phyloP scores from a whole-genome alignment of 2,797 vertebrate genomes.

The Halcyon leucocephala region DNA sequence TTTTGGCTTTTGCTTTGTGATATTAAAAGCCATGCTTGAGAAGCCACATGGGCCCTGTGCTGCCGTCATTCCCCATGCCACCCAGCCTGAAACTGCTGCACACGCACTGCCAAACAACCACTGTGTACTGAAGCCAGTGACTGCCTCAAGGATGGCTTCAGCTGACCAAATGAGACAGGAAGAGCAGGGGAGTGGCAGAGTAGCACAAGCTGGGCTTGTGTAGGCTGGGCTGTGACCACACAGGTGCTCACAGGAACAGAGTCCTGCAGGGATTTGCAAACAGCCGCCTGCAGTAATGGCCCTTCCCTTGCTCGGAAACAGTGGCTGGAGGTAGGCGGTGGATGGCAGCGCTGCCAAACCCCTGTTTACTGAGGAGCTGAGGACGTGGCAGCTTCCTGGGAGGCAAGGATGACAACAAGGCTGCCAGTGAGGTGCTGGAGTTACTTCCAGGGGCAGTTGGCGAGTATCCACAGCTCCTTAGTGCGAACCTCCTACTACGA shows the following conservation, averaged over 20 bases:
- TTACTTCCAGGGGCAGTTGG: accelerated
- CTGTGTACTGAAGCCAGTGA: neutral
- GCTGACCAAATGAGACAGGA: neutral
- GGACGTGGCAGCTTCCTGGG: neutral
- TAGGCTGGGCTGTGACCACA: accelerated
- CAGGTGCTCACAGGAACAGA: neutral
- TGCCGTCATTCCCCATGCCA: neutral
- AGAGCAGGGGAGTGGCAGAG: accelerated
- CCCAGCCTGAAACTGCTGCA: neutral
- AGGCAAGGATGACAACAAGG: neutral
- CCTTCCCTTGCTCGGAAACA: neutral
- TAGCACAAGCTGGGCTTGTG: neutral
- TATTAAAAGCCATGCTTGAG: neutral
- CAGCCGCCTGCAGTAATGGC: neutral
- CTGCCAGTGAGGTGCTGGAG: neutral
- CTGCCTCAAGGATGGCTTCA: accelerated
- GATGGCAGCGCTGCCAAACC: neutral
- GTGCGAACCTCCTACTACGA: neutral
- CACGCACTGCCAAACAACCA: neutral
- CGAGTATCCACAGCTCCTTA: accelerated
- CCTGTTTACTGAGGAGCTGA: neutral
- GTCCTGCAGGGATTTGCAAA: neutral
- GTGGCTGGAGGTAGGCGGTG: neutral
- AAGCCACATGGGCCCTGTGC: neutral
- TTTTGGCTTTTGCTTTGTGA: neutral